Conservation (phyloP, 1,140 invertebrate species). For the Chlorops oryzae region DNA sequence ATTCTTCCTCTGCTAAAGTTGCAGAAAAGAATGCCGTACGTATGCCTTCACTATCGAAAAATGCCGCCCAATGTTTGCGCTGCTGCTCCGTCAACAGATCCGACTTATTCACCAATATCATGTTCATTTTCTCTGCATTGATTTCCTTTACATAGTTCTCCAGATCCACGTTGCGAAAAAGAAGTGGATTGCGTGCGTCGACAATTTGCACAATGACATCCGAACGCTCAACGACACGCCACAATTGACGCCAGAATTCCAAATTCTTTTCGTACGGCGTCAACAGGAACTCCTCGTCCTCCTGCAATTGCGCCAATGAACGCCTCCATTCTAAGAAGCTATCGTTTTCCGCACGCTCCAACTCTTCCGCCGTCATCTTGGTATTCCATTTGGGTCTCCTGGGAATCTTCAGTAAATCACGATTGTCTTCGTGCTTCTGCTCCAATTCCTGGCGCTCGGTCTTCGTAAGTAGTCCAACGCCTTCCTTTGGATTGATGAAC, state of each 20-base stretch:
- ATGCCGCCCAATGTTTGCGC: slow-evolving; percentile 77
- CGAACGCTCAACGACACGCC: slow-evolving; percentile 95
- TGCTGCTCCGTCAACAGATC: slow-evolving; percentile 83
- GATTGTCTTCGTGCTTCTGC: slow-evolving; percentile 61
- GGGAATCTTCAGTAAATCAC: slow-evolving; percentile 67
- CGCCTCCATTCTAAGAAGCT: slow-evolving; percentile 85
- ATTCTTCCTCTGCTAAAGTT: slow-evolving; percentile 53
- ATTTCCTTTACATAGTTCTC: slow-evolving; percentile 89
- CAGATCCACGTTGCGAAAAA: slow-evolving; percentile 93
- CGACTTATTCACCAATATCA: slow-evolving; percentile 95
- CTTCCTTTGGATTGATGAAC: slow-evolving; percentile 52
- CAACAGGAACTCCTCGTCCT: slow-evolving; percentile 72
- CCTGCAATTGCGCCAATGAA: slow-evolving; percentile 70
- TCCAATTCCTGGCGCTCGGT: slow-evolving; percentile 58
- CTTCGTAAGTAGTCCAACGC: slow-evolving; percentile 57
- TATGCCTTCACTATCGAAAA: slow-evolving; percentile 69
- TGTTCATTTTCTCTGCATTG: slow-evolving; percentile 65
- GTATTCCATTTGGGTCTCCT: slow-evolving; percentile 78
- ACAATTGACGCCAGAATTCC: slow-evolving; percentile 97
- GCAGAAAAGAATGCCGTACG: slow-evolving; percentile 82
- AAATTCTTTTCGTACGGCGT: slow-evolving; percentile 98
- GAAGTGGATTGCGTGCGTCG: slow-evolving; percentile 91
- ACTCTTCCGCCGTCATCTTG: slow-evolving; percentile 68
- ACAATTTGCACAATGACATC: slow-evolving; percentile 94
- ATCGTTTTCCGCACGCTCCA: slow-evolving; percentile 70